Percentiles rank a stretch among this genome's conserved stretches.
These are phyloP conservation scores for Orgyia antiqua DNA, from an alignment of 2,888 invertebrate species.

Conservation along the genomic window DNA sequence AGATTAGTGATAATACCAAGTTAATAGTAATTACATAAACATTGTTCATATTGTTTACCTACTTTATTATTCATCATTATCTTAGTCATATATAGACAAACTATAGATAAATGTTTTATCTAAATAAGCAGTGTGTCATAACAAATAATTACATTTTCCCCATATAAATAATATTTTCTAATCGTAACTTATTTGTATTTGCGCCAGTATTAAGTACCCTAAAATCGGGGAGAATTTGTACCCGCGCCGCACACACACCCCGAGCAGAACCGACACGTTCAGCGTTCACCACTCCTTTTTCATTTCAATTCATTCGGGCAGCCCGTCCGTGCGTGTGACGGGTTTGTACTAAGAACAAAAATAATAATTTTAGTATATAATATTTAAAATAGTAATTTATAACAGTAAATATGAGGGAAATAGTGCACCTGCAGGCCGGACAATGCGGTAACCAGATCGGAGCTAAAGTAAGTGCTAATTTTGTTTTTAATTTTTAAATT, in stretches of 20 bases:
- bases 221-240: conserved; percentile 24
- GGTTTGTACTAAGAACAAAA: conserved; percentile 29
- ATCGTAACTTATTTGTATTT: no score
- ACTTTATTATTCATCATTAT: no score
- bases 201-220: conserved; percentile 22
- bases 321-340: conserved; percentile 42
- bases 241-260: conserved; percentile 53
- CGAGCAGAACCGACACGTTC: conserved; percentile 34
- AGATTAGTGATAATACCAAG: no score
- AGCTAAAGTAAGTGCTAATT: conserved; percentile 62
- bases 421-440: conserved; percentile 89
- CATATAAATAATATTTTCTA: no score
- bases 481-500: conserved; percentile 21
- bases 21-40: no score
- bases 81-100: no score
- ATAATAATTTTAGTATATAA: conserved; percentile 19
- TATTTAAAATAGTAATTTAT: conserved; percentile 34
- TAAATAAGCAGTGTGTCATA: no score
- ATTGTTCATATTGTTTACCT: no score
- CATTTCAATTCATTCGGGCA: conserved; percentile 49
- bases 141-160: no score
- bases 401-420: conserved; percentile 84
- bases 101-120: no score
- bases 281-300: conserved; percentile 42
- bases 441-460: conserved; percentile 93